Evolutionary conservation across 2,797 vertebrate genomes (phyloP).

Genomic region (Synanceia verrucosa): DNA sequence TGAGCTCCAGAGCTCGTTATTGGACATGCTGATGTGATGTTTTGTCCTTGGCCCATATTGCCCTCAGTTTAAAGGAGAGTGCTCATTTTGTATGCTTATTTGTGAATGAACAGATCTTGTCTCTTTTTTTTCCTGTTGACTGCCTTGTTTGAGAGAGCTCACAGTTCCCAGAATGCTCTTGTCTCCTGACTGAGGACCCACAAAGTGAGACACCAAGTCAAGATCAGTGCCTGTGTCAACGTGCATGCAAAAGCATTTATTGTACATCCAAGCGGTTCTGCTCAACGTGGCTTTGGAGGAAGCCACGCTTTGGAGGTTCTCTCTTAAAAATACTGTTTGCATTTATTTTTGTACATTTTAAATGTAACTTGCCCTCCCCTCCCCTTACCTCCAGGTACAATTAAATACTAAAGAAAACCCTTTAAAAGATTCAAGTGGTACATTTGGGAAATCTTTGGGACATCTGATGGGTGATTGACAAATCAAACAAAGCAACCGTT

Average conservation of each 20-base stretch:
- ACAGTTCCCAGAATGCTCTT: conserved; percentile 73
- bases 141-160: conserved; percentile 74
- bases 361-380: conserved; percentile 12
- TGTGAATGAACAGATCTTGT: conserved; percentile 50
- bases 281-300: conserved; percentile 57
- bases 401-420: conserved; percentile 39
- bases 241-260: conserved; percentile 80
- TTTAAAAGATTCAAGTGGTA: conserved; percentile 71
- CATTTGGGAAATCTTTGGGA: conserved; percentile 52
- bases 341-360: conserved; percentile 64
- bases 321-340: conserved; percentile 67
- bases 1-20: conserved; percentile 36
- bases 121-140: conserved; percentile 61
- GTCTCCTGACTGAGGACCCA: conserved; percentile 67
- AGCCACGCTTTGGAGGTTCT: conserved; percentile 43
- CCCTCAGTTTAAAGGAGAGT: conserved; percentile 32
- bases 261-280: conserved; percentile 60
- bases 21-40: conserved; percentile 35
- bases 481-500: conserved; percentile 23
- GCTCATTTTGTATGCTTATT: conserved; percentile 31
- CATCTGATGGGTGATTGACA: conserved; percentile 29
- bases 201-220: conserved; percentile 67
- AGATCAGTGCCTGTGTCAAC: conserved; percentile 83
- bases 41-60: conserved; percentile 36
- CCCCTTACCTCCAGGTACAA: conserved; percentile 63